Conservation (phyloP, 2,113 vertebrate species). For the Prunella fulvescens region DNA sequence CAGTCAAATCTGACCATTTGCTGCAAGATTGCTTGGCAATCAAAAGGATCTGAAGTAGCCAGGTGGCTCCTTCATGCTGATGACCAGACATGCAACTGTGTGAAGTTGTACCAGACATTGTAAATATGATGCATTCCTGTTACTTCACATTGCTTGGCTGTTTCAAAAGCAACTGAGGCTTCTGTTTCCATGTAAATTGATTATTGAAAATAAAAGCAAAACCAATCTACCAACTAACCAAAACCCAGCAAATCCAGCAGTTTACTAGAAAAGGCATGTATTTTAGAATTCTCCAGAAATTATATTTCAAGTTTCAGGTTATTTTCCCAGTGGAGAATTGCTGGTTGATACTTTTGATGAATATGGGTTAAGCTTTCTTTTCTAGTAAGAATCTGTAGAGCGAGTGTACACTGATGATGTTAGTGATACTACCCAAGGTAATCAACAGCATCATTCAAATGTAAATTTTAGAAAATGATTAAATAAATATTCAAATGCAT, state of each 20-base stretch:
- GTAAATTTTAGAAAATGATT: slow-evolving; percentile 19
- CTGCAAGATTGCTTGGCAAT: not conserved
- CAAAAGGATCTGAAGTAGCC: not conserved
- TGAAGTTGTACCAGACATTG: not conserved
- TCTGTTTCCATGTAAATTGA: not conserved
- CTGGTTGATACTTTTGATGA: not conserved
- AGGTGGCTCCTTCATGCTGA: not conserved
- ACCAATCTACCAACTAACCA: not conserved
- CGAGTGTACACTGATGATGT: not conserved
- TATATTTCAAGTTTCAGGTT: not conserved
- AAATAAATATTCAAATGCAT: not conserved
- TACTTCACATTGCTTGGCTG: not conserved
- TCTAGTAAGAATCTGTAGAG: not conserved
- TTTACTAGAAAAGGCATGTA: not conserved
- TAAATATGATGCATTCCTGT: not conserved
- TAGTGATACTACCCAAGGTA: not conserved
- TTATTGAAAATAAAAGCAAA: not conserved
- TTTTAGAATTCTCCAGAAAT: not conserved
- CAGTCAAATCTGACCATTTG: not conserved
- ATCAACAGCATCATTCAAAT: slow-evolving; percentile 33
- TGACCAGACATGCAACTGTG: not conserved
- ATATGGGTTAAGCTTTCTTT: not conserved
- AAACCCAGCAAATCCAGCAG: not conserved
- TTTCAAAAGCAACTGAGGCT: not conserved
- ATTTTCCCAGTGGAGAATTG: not conserved